phyloP scores from a whole-genome alignment of 2,113 vertebrate genomes.

The Myrmecophaga tridactyla region DNA sequence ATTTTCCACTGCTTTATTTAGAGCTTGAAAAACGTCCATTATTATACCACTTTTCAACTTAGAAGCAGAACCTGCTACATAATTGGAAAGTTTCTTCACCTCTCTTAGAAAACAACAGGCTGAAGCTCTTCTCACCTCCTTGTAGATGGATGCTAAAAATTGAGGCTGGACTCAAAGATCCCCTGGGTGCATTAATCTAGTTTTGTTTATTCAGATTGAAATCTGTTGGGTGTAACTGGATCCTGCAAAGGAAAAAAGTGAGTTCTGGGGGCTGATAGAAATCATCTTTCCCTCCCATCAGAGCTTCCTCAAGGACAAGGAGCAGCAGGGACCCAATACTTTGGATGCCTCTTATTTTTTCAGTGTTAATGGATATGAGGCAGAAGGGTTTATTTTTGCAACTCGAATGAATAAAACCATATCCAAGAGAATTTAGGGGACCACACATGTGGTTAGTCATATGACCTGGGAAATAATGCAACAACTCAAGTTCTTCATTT shows the following conservation, averaged over 20 bases:
- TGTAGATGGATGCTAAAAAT: background rate
- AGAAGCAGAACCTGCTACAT: conserved; percentile 56
- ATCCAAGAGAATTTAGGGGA: background rate
- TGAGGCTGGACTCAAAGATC: background rate
- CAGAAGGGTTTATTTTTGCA: conserved; percentile 39
- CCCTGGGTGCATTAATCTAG: conserved; percentile 40
- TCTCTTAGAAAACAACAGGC: background rate
- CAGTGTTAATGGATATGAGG: background rate
- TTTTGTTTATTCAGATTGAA: background rate
- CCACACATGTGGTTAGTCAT: background rate
- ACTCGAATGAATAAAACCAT: background rate
- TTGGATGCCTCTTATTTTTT: background rate
- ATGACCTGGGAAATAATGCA: background rate
- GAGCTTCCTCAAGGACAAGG: background rate
- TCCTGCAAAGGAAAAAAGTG: background rate
- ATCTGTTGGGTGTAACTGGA: background rate
- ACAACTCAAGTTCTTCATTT: background rate
- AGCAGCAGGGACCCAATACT: background rate
- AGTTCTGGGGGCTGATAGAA: background rate
- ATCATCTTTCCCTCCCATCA: background rate
- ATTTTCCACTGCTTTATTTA: background rate
- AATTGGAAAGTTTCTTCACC: conserved; percentile 64
- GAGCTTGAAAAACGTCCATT: no score
- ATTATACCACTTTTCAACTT: conserved; percentile 64
- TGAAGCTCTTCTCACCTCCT: background rate